Evolutionary conservation across 92 coral and sea anemone genomes (phyloP), one percentile per base, ranked within the genome.

Genomic region (Heteractis magnifica): DNA sequence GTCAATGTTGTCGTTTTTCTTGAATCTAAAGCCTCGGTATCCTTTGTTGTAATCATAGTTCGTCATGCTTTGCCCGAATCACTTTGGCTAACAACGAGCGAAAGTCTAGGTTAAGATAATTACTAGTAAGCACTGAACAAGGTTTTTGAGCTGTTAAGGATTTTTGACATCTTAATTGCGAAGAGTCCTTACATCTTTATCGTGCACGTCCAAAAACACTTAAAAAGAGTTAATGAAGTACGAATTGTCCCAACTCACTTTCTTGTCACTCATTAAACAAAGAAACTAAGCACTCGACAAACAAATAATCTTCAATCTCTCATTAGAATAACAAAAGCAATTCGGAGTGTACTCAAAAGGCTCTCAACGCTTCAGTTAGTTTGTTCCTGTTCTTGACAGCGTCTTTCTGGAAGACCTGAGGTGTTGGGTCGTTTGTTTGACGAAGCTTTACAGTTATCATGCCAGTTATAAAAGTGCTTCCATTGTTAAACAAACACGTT

Each of bases 21-120:
- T 86, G 64, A 92, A 92, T 60, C 85, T 91, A 75, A 86, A 92
- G 68, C 94, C 90, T 15, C 96, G 93, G 74, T 90, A 92, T 4
- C 96, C 96, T 64, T 88, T 90, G 87, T 90, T 92, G 77, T 88
- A 86, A 77, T 92, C 96, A 79, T 92, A 92, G 87, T 90, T 92
- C 6, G 94, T 82, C 96, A 92, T 92, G 1, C 56, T 18, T 73
- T 13, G 19, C 16, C n/a, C 16, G 14, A 56, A 9, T 11, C 62
- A 7, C 59, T 1, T 15, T 78, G 26, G 26, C 26, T 26, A 26
- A 26, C 26, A 26, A 26, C 26, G 4, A 8, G 16, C 70, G 14
- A 41, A 55, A 56, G 14, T 16, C 8, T 12, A 23, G 49, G 11
- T 78, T 50, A 50, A 15, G 10, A 26, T 8, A 26, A 4, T 44